phyloP scores from a whole-genome alignment of 2,797 vertebrate genomes.

The Pseudochaenichthys georgianus region DNA sequence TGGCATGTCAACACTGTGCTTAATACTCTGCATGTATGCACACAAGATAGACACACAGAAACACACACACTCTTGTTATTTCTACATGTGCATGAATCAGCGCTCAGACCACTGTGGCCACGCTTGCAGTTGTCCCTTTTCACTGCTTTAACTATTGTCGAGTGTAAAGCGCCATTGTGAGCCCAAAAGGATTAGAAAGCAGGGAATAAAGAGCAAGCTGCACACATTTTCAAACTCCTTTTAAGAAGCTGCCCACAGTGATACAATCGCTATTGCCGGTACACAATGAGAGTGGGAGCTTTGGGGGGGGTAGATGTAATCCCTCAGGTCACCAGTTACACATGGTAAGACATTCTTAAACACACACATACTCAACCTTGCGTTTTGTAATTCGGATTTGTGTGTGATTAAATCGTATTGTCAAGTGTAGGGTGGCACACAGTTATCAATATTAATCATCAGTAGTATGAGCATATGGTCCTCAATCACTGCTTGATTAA shows the following conservation, averaged over 20 bases:
- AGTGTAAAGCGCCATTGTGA: constrained; percentile 75
- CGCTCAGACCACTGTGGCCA: constrained; percentile 76
- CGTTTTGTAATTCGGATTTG: constrained; percentile 35
- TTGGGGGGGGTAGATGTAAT: constrained; percentile 55
- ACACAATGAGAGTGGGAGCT: constrained; percentile 52
- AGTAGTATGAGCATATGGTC: constrained; percentile 64
- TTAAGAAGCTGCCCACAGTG: constrained; percentile 64
- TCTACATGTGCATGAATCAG: constrained; percentile 73
- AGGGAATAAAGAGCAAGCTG: constrained; percentile 69
- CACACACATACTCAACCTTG: constrained; percentile 52
- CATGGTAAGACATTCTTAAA: constrained; percentile 63
- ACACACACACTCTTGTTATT: constrained; percentile 2
- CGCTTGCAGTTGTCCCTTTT: constrained; percentile 77
- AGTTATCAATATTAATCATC: constrained; percentile 78
- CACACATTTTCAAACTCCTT: constrained; percentile 72
- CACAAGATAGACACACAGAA: neutral
- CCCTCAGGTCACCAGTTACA: constrained; percentile 69
- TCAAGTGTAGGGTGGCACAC: constrained; percentile 48
- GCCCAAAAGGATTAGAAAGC: constrained; percentile 77
- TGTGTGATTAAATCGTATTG: constrained; percentile 65
- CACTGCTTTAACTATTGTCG: constrained; percentile 73
- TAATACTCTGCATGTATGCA: constrained; percentile 7
- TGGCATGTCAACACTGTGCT: constrained; percentile 54
- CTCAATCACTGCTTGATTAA: constrained; percentile 74
- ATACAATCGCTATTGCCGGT: constrained; percentile 58